phyloP scores from a whole-genome alignment of 1,140 invertebrate genomes.

The Drosophila ogumai region DNA sequence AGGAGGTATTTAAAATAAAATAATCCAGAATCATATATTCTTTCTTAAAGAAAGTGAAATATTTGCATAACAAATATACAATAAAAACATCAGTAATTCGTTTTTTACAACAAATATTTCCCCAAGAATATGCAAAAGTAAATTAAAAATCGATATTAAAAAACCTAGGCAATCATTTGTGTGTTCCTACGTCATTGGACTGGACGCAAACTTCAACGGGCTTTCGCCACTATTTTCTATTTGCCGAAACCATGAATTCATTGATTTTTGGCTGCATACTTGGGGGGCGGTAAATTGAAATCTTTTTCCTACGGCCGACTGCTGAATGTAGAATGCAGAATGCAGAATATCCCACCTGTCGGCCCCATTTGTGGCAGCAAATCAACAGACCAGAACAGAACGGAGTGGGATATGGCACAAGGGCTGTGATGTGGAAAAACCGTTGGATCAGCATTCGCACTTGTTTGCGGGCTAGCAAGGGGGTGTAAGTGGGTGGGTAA shows the following conservation, averaged over 20 bases:
- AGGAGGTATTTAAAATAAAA: no score
- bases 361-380: constrained; percentile 36
- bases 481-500: neutral
- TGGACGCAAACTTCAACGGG: constrained; percentile 13
- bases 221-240: constrained; percentile 34
- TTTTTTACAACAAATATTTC: no score
- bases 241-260: constrained; percentile 47
- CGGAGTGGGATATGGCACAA: constrained; percentile 13
- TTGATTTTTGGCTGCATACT: constrained; percentile 42
- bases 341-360: constrained; percentile 22
- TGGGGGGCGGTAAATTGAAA: constrained; percentile 28
- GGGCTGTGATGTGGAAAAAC: constrained; percentile 41
- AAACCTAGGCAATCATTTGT: neutral
- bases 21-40: no score
- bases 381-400: constrained; percentile 42
- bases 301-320: constrained; percentile 24
- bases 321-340: constrained; percentile 8
- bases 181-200: constrained; percentile 31
- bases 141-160: neutral
- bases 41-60: no score
- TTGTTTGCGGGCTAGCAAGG: constrained; percentile 6
- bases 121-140: no score
- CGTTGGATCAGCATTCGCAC: constrained; percentile 48
- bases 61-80: no score
- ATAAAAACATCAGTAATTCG: no score